These are phyloP conservation scores for Elaeidobius kamerunicus DNA, from an alignment of 2,888 invertebrate genomes.

Conservation along the genomic window DNA sequence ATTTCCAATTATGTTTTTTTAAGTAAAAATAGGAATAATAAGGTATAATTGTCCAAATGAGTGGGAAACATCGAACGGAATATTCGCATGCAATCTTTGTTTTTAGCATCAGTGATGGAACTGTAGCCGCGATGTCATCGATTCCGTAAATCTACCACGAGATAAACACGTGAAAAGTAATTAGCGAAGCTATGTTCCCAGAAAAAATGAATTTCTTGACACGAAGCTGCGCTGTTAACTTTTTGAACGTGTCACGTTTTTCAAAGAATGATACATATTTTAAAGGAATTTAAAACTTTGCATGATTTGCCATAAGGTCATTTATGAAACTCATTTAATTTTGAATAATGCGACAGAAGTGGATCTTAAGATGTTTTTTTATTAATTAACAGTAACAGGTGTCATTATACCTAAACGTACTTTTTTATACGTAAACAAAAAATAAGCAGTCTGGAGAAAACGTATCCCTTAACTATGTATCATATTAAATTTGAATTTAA, in stretches of 20 bases:
- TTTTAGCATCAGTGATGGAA: neutral
- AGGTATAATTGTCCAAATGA: neutral
- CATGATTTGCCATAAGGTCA: no score
- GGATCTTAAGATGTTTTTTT: no score
- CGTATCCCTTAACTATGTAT: no score
- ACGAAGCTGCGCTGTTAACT: neutral
- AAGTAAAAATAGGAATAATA: neutral
- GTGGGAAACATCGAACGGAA: neutral
- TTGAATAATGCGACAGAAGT: no score
- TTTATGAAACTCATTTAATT: no score
- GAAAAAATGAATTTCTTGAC: slow-evolving; percentile 1
- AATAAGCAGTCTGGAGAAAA: no score
- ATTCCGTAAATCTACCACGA: slow-evolving; percentile 2
- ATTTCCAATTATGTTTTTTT: neutral
- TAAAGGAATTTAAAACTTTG: neutral
- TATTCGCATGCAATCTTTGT: neutral
- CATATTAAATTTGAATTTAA: no score
- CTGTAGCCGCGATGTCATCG: slow-evolving; percentile 4
- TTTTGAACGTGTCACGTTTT: neutral
- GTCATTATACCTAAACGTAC: no score
- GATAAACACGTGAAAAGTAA: slow-evolving; percentile 7
- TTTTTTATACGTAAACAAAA: no score
- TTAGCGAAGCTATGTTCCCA: slow-evolving; percentile 6
- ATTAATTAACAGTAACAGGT: no score
- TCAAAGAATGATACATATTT: neutral